Conservation (phyloP, 2,113 vertebrate genomes). For the Leucosticte australis region DNA sequence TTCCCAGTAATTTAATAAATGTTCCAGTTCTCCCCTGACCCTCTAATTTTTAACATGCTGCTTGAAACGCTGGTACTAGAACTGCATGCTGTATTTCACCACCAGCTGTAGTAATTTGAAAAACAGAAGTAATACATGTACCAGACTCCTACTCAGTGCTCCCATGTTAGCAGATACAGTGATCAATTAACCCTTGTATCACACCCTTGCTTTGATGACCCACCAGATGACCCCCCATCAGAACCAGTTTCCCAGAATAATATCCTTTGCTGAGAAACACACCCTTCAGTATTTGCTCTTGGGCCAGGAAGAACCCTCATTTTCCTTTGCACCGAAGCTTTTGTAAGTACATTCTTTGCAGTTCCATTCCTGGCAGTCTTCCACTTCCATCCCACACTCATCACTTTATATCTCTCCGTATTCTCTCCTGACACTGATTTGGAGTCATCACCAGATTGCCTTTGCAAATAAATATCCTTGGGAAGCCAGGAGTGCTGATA, state of each 20-base stretch:
- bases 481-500: not conserved
- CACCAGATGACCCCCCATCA: not conserved
- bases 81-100: not conserved
- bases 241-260: constrained; percentile 6
- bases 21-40: not conserved
- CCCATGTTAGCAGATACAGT: not conserved
- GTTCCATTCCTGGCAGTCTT: constrained; percentile 46
- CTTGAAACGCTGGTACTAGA: not conserved
- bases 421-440: constrained; percentile 16
- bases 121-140: not conserved
- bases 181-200: not conserved
- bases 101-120: not conserved
- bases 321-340: not conserved
- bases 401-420: not conserved
- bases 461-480: constrained; percentile 18
- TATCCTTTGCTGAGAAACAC: not conserved
- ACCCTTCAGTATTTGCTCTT: constrained; percentile 1
- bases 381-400: constrained; percentile 49
- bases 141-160: not conserved
- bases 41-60: not conserved
- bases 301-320: constrained; percentile 2
- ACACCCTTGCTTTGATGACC: not conserved
- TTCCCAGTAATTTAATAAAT: constrained; percentile 1
- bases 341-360: constrained; percentile 51
- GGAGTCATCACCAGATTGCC: constrained; percentile 34